phyloP scores from a whole-genome alignment of 2,797 vertebrate species.

The Leucoraja ocellata region DNA sequence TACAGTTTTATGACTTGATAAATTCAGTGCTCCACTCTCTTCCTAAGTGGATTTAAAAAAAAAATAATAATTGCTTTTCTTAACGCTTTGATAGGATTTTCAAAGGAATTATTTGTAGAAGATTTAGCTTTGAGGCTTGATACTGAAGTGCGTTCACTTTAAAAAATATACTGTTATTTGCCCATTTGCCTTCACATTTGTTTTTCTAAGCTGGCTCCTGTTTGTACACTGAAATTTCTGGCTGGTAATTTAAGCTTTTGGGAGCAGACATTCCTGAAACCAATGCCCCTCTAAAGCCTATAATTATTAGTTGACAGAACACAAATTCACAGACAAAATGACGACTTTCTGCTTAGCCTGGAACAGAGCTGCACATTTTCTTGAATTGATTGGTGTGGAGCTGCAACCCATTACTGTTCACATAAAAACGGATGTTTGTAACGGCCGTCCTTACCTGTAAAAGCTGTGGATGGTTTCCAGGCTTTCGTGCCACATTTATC shows the following conservation, averaged over 20 bases:
- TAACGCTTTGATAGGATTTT: not conserved
- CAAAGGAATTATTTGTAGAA: not conserved
- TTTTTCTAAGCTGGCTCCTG: not conserved
- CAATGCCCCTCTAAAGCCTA: not conserved
- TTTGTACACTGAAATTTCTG: not conserved
- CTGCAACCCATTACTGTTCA: constrained; percentile 21
- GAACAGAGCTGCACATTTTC: constrained; percentile 1
- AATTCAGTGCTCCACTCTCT: not conserved
- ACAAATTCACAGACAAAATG: constrained; percentile 33
- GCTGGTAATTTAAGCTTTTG: constrained; percentile 10
- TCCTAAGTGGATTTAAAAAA: no score
- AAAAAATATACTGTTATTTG: not conserved
- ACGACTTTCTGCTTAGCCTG: constrained; percentile 6
- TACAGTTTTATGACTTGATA: no score
- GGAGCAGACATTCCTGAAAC: not conserved
- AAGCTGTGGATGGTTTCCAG: constrained; percentile 17
- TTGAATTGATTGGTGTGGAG: constrained; percentile 21
- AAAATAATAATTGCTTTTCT: not conserved
- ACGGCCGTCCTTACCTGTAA: not conserved
- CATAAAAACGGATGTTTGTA: not conserved
- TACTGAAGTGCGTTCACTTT: not conserved
- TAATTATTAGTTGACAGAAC: constrained; percentile 24
- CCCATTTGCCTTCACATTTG: not conserved
- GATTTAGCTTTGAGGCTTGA: not conserved
- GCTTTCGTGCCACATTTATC: not conserved